Evolutionary conservation across 1,140 invertebrate species (phyloP).

Genomic region (Venustaconcha ellipsiformis): DNA sequence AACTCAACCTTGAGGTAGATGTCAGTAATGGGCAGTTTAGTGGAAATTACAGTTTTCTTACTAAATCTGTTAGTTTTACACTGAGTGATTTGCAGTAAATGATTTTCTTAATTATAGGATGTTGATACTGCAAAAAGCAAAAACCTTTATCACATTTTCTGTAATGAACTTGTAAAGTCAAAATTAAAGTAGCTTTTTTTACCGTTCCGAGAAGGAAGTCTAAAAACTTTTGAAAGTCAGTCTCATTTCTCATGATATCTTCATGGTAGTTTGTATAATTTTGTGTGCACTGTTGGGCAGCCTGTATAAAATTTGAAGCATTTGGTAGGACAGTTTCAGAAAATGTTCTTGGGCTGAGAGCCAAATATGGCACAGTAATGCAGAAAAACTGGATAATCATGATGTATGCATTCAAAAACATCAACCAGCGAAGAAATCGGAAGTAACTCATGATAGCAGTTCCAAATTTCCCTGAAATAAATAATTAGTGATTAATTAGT

Average conservation of each 20-base stretch:
- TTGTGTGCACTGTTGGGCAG: constrained; percentile 21
- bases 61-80: no score
- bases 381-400: constrained; percentile 53
- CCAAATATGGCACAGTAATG: constrained; percentile 30
- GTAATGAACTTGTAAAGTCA: neutral
- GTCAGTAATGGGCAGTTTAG: no score
- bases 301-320: constrained; percentile 4
- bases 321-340: constrained; percentile 2
- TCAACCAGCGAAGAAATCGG: constrained; percentile 78
- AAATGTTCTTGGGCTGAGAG: constrained; percentile 2
- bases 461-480: constrained; percentile 79
- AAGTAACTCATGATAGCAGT: constrained; percentile 80
- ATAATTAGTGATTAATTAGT: neutral
- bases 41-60: no score
- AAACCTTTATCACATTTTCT: no score
- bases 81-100: no score
- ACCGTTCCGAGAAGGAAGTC: constrained; percentile 40
- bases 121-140: no score
- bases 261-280: constrained; percentile 22
- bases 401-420: constrained; percentile 73
- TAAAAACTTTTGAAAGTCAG: constrained; percentile 22
- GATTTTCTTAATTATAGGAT: no score
- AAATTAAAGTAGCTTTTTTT: constrained; percentile 17
- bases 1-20: no score
- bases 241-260: constrained; percentile 6